Base-by-base conservation (phyloP, 2,888 invertebrate species). In the Stenchaetothrips biformis region DNA sequence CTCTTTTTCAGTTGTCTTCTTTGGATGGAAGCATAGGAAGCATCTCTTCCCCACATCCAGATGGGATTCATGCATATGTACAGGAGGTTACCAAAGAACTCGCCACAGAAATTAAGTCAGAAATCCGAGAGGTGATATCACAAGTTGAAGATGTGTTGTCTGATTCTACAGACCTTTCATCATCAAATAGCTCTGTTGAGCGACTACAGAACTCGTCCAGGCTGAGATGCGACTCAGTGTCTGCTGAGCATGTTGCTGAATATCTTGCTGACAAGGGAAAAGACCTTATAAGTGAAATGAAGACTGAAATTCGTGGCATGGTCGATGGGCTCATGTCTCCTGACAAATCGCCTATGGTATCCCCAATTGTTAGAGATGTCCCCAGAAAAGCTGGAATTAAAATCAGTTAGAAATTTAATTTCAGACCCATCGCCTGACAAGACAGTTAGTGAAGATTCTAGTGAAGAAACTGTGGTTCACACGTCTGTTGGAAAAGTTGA, bases 101-200 rank as follows among this genome's bases (percentile, higher is more conserved):
- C 82, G 94, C 94, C 0, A 93, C 92, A 13, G 94, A 94, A 87
- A 92, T 94, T 27, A 94, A 94, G 85, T 94, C 94, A 2, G 94
- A 94, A 88, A 92, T 94, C 74, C 89, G 94, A 8, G 94, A 92
- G 86, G 94, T 94, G 0, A 94, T 94, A 83, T 93, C 92, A 2
- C 92, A 91, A 86, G 94, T 94, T 0, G 94, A 94, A 83, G 93
- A 94, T 85, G 94, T 93, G 79, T 87, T 94, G 53, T 83, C 83
- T 0, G 83, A 83, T 78, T 82, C 82, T n/a, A 83, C 83, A 37
- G 84, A 84, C 78, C 83, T 82, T 81, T 79, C 77, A 53, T 37
- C 49, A 47, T 77, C 53, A 6, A 67, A 67, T 67, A 21, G 67
- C 21, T 67, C 67, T n/a, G 67, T 21, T 9, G 67, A 67, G 21